These are phyloP conservation scores for Sciaenops ocellatus DNA, from an alignment of 2,797 vertebrate genomes.

Conservation along the genomic window DNA sequence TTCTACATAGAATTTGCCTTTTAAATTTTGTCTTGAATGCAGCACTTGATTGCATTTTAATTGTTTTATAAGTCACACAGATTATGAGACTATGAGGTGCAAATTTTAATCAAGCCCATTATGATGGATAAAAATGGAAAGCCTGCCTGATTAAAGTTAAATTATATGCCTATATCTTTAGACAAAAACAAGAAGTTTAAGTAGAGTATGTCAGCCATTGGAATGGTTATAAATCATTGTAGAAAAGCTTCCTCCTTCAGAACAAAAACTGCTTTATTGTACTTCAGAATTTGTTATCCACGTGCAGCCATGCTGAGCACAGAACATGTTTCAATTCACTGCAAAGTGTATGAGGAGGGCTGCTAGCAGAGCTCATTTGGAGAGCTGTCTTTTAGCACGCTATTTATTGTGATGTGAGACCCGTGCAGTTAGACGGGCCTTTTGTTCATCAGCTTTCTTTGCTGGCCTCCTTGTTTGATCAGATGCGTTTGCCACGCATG, in stretches of 20 bases:
- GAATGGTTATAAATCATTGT: conserved; percentile 31
- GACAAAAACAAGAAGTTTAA: neutral
- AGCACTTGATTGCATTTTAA: conserved; percentile 9
- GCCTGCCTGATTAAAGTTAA: conserved; percentile 18
- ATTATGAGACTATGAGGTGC: neutral
- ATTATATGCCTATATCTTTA: neutral
- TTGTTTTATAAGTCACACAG: neutral
- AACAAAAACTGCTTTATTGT: conserved; percentile 22
- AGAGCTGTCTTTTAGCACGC: conserved; percentile 69
- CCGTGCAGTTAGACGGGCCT: conserved; percentile 43
- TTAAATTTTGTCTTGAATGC: neutral
- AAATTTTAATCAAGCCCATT: conserved; percentile 15
- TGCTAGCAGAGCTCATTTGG: conserved; percentile 68
- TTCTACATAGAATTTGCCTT: neutral
- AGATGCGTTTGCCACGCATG: conserved; percentile 69
- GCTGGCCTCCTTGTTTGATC: conserved; percentile 73
- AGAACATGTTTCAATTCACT: conserved; percentile 54
- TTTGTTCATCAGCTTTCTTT: conserved; percentile 63
- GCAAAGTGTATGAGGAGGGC: conserved; percentile 29
- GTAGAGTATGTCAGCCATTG: conserved; percentile 1
- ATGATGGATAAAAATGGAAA: conserved; percentile 27
- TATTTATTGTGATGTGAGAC: conserved; percentile 60
- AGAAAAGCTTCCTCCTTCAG: neutral
- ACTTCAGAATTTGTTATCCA: conserved; percentile 24
- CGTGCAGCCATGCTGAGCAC: conserved; percentile 61